Base-by-base conservation (phyloP, 2,113 vertebrate species). In the Oceanodroma tethys region DNA sequence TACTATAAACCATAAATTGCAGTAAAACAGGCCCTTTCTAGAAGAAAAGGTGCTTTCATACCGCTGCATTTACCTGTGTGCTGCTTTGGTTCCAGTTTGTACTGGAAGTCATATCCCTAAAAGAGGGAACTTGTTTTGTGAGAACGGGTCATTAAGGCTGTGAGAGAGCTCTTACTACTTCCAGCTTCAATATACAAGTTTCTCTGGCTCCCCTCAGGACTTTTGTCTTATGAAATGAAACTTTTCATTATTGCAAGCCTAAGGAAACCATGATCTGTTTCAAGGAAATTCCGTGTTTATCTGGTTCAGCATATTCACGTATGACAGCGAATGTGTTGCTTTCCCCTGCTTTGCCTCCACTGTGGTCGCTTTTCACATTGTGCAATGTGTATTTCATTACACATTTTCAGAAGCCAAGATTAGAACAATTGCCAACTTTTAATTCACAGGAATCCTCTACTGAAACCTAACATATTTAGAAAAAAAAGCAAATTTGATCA, bases 141-240 rank as follows among this genome's bases (percentile, higher is more conserved):
- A 63, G 20, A 82, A 43, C 6, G 0, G 3, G 7, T 63, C 0
- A 0, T 59, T 68, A 50, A 32, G 6, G 13, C 5, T 47, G 13
- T 34, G 34, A 11, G 4, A 58, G n/a, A 68, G 11, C 4, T 40
- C 23, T 23, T 60, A 11, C 20, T 27, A 10, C 36, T 72, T 56
- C 36, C 50, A 75, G 20, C 18, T 79, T 63, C 47, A 26, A 9
- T 8, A 5, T 10, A 16, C 3, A 34, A 56, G 27, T 40, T 93
- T 60, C 36, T 82, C 20, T 59, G 16, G 4, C 23, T 89, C 3
- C 3, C 19, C 14, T 59, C n/a, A 43, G 26, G 3, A 34, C 9
- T 59, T 90, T 12, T 23, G 8, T 42, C 19, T 42, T 38, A 53
- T 9, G 40, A 91, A 66, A 71, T 45, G 1, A 66, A 84, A 71